Evolutionary conservation across 2,888 invertebrate species (phyloP), one percentile per base, ranked within the genome.

Genomic region (Drosophila ezoana): DNA sequence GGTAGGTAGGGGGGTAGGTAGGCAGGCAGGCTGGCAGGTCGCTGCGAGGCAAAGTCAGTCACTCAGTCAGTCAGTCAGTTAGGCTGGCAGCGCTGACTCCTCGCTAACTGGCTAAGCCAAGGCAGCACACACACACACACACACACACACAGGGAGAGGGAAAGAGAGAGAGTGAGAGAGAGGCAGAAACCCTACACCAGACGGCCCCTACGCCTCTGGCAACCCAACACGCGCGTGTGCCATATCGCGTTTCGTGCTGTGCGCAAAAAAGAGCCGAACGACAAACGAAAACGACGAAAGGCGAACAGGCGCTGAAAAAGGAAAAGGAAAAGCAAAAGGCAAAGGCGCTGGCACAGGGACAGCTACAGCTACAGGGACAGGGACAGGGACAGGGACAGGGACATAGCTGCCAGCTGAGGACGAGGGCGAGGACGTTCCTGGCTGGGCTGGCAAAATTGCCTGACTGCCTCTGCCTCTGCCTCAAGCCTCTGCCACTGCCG

Each of bases 231-330:
- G 84, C 89, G 82, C 84, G 78, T 87, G 80, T 82, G 86, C 82
- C 74, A 79, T 64, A 78, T 88, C 88, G 76, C 71, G 74, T 80
- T 89, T 89, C 89, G 87, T 82, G 70, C 62, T 71, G 83, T 88
- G 83, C 83, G 87, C 89, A 86, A 88, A 88, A 76, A 72, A 58
- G 76, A 80, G 75, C 87, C 87, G 88, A 89, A 32, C 71, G 60
- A 52, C 61, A 52, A 59, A 44, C 63, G 67, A 73, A 73, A 61
- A 57, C 67, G 74, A 67, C 56, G 66, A 81, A 54, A 35, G 28
- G 60, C 57, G 35, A 65, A 72, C 47, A 41, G 47, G 44, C 45
- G 49, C 45, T 53, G 56, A 52, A 51, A 63, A 72, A 62, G 45
- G 41, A 41, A 45, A 45, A 45, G 43, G 38, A 13, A 53, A 59